Percentiles rank a stretch among this genome's conserved stretches.
Evolutionary conservation across 2,797 vertebrate genomes (phyloP).

Genomic region (Phylloscopus collybita): DNA sequence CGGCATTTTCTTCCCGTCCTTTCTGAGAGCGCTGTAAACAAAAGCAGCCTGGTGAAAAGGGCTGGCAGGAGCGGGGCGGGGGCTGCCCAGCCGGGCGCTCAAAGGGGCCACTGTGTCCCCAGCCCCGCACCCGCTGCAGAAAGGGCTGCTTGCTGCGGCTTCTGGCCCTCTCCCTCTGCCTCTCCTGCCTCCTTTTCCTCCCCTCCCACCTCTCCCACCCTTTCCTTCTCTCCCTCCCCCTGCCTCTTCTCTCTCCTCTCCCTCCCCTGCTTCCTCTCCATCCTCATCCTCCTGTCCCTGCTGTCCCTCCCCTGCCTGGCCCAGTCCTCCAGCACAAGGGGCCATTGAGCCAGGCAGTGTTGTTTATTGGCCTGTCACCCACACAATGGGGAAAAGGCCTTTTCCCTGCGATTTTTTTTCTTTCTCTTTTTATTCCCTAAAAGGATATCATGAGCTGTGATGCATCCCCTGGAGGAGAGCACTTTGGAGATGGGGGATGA

Average conservation of each 20-base stretch:
- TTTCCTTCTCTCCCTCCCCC: neutral
- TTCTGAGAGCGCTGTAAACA: neutral
- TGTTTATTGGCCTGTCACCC: neutral
- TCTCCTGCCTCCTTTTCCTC: neutral
- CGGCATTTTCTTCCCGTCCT: neutral
- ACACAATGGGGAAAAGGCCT: neutral
- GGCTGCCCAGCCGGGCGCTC: neutral
- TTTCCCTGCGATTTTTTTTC: neutral
- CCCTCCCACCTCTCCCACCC: neutral
- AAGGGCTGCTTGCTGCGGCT: neutral
- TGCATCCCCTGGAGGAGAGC: no score
- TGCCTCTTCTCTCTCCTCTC: neutral
- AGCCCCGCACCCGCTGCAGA: neutral
- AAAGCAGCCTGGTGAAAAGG: neutral
- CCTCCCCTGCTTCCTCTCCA: neutral
- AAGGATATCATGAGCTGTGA: neutral
- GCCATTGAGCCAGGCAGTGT: neutral
- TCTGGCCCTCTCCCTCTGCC: neutral
- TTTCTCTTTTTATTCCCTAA: neutral
- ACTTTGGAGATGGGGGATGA: neutral
- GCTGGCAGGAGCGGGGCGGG: neutral
- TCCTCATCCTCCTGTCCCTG: neutral
- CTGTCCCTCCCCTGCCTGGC: neutral
- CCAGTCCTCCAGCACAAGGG: neutral
- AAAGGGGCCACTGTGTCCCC: slow-evolving; percentile 20